Base-by-base conservation (phyloP, 35 echinoderm and acorn worm genomes). In the Holothuria glaberrima region DNA sequence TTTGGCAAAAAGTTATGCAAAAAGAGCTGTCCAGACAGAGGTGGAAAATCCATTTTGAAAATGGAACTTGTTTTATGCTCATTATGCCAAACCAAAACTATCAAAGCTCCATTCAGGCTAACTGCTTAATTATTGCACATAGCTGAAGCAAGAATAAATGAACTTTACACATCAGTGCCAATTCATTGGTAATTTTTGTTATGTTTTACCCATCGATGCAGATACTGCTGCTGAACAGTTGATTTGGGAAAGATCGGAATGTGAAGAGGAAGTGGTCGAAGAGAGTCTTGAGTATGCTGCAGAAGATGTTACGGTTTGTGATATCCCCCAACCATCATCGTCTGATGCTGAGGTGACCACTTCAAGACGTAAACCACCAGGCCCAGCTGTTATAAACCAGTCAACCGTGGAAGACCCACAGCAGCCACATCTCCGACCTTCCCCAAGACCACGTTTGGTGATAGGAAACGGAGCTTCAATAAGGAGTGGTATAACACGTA, bases 401-500 rank as follows among this genome's bases (percentile, higher is more conserved):
- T 68, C 59, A 68, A 50, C 65, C 7, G 29, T 41, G 24, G 83
- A 86, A 67, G 83, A 44, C 58, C 59, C 83, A 68, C 24, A 38
- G 13, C 83, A 86, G 83, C 59, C 59, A 36, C 17, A 63, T 63
- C 32, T 87, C 10, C 21, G n/a, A 13, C 16, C 33, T 69, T 87
- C 44, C 61, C 16, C 85, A 2, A 70, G 38, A 69, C 85, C n/a
- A 29, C 30, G 35, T 87, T 69, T 50, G 85, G 85, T 68, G 65
- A 67, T 25, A 50, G 3, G 63, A 69, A n/a, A 27, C 17, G 62
- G 24, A 87, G 85, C 63, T 50, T 69, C 36, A 87, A 87, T 62
- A 69, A 87, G 32, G 68, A 38, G 22, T 92, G 83, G 90, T 92
- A 45, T 45, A 75, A 65, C 62, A 65, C 56, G 31, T 54, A 92